Base-by-base conservation (phyloP, 2,888 invertebrate species). In the Hirtodrosophila trivittata region DNA sequence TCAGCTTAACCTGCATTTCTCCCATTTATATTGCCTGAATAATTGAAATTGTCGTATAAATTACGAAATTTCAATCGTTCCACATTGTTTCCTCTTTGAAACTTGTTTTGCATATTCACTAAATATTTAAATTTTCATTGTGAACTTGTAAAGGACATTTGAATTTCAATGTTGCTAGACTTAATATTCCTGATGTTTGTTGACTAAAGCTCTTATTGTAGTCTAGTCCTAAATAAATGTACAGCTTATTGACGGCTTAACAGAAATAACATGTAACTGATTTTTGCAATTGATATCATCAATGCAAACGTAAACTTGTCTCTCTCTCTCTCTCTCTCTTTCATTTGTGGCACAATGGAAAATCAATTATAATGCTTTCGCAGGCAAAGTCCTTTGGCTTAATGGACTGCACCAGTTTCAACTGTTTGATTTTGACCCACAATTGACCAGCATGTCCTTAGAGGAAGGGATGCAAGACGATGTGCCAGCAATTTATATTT, bases 141-240 rank as follows among this genome's bases (percentile, higher is more conserved):
- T 28, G 16, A 9, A 18, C 6, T 16, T 65, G 43, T 21, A 32
- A 4, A 10, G 9, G n/a, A 37, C 37, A 59, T 54, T 58, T 12
- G 16, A 39, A 54, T 54, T 41, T 32, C 14, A 25, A 21, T 37
- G 12, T 18, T 30, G 28, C 28, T 30, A n/a, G 3, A 18, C 9
- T 30, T 14, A 9, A 25, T 39, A 1, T 46, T 60, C 16, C 16
- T 46, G 26, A 21, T 38, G 8, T 26, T 18, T n/a, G n/a, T n/a
- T n/a, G n/a, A n/a, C n/a, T n/a, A n/a, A 21, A 21, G 18, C 5
- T 21, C 18, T 2, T 21, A 21, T 21, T n/a, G n/a, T n/a, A n/a
- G n/a, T n/a, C n/a, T n/a, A n/a, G n/a, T n/a, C n/a, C n/a, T 62
- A 66, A 77, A 64, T 76, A 66, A 80, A 80, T 54, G 50, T 54